Evolutionary conservation across 2,888 invertebrate species (phyloP), one percentile per base, ranked within the genome.

Genomic region (Plebejus anna): DNA sequence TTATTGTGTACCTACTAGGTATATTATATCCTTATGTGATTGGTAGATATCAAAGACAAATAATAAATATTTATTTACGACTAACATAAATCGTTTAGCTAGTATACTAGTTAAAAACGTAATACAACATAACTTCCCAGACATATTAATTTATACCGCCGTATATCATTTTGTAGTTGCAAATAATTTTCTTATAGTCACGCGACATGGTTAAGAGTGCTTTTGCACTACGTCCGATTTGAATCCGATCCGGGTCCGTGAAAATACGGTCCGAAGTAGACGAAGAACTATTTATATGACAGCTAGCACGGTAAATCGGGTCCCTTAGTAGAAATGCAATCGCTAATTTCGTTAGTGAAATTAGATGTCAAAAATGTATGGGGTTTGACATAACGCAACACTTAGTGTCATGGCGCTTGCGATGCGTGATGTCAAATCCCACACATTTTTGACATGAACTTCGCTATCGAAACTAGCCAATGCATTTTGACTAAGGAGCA

Each of bases 181-280:
- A 81, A 82, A 82, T 79, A 84, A 86, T 86, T 85, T 85, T 85
- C 84, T 83, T 81, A 82, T 80, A 85, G 86, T 85, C 88, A 89
- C 87, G 89, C 88, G 84, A 88, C 81, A 81, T 82, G 79, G 81
- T 73, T 85, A 85, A 83, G 80, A 81, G 82, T 84, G 16, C 55
- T 55, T 55, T 3, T 16, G 0, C 55, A 55, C 16, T 16, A 55
- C 4, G 55, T 55, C 4, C 51, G 51, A 51, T 51, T 9, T 11
- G 51, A 13, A 0, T 13, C 55, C 55, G 16, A 16, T 55, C 9
- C 2, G 47, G 2, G 47, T 9, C 2, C 9, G 47, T 47, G 47
- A 47, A 47, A 42, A 11, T 0, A 2, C 9, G 47, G 2, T 47
- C 2, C 47, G 2, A 9, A 47, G 47, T 47, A 11, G 9, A 47